These are phyloP conservation scores for Neosilurus mollespiculum DNA, from an alignment of 2,797 vertebrate species.

Conservation along the genomic window DNA sequence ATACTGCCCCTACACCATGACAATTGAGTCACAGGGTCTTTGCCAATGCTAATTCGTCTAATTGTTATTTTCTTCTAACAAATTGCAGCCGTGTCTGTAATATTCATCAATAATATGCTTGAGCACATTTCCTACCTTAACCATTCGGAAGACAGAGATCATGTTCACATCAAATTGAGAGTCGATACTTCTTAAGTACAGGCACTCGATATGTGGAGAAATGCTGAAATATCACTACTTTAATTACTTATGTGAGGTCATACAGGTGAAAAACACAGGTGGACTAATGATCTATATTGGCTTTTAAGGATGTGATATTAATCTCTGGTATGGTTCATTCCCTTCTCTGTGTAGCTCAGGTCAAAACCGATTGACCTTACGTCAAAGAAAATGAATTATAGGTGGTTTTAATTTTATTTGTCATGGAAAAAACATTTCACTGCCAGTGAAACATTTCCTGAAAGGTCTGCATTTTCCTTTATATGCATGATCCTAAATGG, in stretches of 20 bases:
- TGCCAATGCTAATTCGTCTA: neutral
- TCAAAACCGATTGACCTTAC: slow-evolving; percentile 70
- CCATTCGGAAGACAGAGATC: neutral
- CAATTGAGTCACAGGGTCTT: neutral
- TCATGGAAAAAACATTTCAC: slow-evolving; percentile 63
- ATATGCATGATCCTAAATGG: slow-evolving; percentile 64
- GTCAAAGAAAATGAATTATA: slow-evolving; percentile 74
- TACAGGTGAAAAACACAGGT: slow-evolving; percentile 69
- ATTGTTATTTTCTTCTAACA: slow-evolving; percentile 2
- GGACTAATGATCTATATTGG: slow-evolving; percentile 72
- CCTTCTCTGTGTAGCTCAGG: slow-evolving; percentile 57
- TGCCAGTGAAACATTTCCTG: slow-evolving; percentile 66
- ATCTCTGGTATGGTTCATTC: slow-evolving; percentile 62
- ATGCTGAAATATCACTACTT: slow-evolving; percentile 55
- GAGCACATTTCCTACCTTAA: slow-evolving; percentile 5
- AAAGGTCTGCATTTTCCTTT: slow-evolving; percentile 69
- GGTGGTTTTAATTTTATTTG: slow-evolving; percentile 67
- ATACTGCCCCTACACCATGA: neutral
- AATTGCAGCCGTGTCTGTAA: neutral
- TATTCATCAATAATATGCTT: slow-evolving; percentile 23
- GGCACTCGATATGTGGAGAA: slow-evolving; percentile 12
- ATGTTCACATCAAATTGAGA: neutral
- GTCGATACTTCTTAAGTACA: slow-evolving; percentile 7
- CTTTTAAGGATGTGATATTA: slow-evolving; percentile 69
- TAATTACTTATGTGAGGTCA: slow-evolving; percentile 73